Conservation (phyloP, 2,797 vertebrate genomes). For the Centropyge bicolor region DNA sequence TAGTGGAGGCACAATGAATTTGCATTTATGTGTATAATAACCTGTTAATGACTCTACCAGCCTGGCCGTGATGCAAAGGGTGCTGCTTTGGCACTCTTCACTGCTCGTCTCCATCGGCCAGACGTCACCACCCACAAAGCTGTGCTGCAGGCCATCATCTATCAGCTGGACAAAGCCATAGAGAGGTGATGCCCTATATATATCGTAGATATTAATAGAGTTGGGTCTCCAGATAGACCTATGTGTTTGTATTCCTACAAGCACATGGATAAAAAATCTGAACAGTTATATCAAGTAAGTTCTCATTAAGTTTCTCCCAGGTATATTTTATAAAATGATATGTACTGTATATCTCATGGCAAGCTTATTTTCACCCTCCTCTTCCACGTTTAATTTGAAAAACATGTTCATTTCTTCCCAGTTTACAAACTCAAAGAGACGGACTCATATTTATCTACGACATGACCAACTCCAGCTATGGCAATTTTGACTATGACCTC, state of each 20-base stretch:
- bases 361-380: neutral
- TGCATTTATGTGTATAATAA: neutral
- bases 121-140: constrained; percentile 89
- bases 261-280: neutral
- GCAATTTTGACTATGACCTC: constrained; percentile 91
- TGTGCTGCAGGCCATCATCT: constrained; percentile 91
- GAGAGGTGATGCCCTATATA: constrained; percentile 80
- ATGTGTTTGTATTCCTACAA: neutral
- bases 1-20: neutral
- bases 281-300: no score
- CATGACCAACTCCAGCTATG: constrained; percentile 90
- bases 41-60: constrained; percentile 64
- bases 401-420: constrained; percentile 59
- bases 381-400: constrained; percentile 17
- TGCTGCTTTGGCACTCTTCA: constrained; percentile 90
- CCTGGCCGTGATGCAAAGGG: constrained; percentile 89
- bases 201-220: neutral
- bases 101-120: constrained; percentile 87
- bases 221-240: neutral
- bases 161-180: constrained; percentile 92
- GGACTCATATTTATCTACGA: constrained; percentile 92
- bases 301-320: neutral
- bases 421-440: constrained; percentile 89
- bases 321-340: neutral
- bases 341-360: neutral